A percentile compares a stretch with the other conserved stretches of the same genome.
These are phyloP conservation scores for Mesaphorura yosii DNA, from an alignment of 1,140 invertebrate species.

Conservation along the genomic window DNA sequence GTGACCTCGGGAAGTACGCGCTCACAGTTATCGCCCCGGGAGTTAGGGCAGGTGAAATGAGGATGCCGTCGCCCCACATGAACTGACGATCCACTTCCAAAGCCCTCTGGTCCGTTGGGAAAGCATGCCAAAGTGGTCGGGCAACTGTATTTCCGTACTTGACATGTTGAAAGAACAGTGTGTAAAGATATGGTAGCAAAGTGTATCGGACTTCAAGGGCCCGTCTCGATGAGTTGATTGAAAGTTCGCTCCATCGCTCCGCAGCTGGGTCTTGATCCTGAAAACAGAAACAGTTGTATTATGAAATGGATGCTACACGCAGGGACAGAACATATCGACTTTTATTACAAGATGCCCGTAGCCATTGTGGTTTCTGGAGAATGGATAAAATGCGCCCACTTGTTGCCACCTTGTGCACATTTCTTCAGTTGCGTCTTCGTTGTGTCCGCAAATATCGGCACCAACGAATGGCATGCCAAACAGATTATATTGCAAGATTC, in stretches of 20 bases:
- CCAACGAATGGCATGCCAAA: slow-evolving; percentile 36
- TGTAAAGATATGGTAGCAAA: slow-evolving; percentile 43
- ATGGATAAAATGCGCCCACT: slow-evolving; percentile 71
- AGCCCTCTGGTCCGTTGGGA: slow-evolving; percentile 1
- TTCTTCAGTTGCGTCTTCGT: not conserved
- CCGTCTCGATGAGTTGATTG: slow-evolving; percentile 32
- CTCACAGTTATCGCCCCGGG: slow-evolving; percentile 23
- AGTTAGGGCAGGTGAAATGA: slow-evolving; percentile 32
- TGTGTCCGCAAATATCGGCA: slow-evolving; percentile 31
- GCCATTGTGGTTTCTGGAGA: slow-evolving; percentile 34
- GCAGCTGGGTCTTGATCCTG: slow-evolving; percentile 35
- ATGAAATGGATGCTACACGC: not conserved
- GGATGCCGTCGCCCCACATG: slow-evolving; percentile 22
- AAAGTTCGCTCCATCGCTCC: slow-evolving; percentile 20
- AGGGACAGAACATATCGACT: not conserved
- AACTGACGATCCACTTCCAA: slow-evolving; percentile 14
- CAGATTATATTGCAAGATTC: slow-evolving; percentile 29
- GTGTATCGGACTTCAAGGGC: slow-evolving; percentile 38
- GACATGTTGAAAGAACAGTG: slow-evolving; percentile 36
- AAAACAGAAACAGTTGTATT: not conserved
- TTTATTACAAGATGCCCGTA: not conserved
- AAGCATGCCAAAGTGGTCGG: slow-evolving; percentile 32
- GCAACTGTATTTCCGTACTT: slow-evolving; percentile 31
- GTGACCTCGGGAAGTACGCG: slow-evolving; percentile 37
- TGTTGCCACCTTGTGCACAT: slow-evolving; percentile 55